phyloP scores from a whole-genome alignment of 2,888 invertebrate genomes.

The Agriotes lineatus region DNA sequence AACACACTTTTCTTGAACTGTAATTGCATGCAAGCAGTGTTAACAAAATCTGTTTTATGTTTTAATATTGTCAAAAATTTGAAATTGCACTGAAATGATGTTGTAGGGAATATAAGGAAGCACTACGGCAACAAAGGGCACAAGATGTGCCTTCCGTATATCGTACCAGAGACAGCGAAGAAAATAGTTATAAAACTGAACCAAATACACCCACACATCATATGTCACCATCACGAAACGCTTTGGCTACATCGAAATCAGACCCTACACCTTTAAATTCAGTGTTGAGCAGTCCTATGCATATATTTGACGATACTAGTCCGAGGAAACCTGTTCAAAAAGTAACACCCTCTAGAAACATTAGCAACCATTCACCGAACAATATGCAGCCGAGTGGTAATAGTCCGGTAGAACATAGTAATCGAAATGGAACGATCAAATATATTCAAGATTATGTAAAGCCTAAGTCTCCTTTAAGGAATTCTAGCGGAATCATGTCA shows the following conservation, averaged over 20 bases:
- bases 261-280: conserved; percentile 67
- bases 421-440: conserved; percentile 62
- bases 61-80: background rate
- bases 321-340: conserved; percentile 81
- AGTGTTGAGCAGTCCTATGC: conserved; percentile 69
- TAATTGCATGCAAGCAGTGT: background rate
- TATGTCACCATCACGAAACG: conserved; percentile 63
- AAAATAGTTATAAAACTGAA: conserved; percentile 69
- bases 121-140: conserved; percentile 85
- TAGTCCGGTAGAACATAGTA: conserved; percentile 61
- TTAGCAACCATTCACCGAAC: conserved; percentile 55
- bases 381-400: conserved; percentile 45
- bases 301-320: conserved; percentile 69
- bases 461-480: conserved; percentile 76
- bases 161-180: conserved; percentile 74
- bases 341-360: conserved; percentile 83
- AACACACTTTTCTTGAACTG: conserved; percentile 1
- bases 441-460: conserved; percentile 69
- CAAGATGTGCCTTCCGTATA: conserved; percentile 80
- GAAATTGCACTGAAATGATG: no score
- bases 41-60: no score
- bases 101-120: conserved; percentile 90
- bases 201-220: conserved; percentile 68
- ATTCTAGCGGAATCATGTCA: conserved; percentile 72
- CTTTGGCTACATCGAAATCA: conserved; percentile 65